phyloP scores from a whole-genome alignment of 2,888 invertebrate genomes.

The Deilephila elpenor region DNA sequence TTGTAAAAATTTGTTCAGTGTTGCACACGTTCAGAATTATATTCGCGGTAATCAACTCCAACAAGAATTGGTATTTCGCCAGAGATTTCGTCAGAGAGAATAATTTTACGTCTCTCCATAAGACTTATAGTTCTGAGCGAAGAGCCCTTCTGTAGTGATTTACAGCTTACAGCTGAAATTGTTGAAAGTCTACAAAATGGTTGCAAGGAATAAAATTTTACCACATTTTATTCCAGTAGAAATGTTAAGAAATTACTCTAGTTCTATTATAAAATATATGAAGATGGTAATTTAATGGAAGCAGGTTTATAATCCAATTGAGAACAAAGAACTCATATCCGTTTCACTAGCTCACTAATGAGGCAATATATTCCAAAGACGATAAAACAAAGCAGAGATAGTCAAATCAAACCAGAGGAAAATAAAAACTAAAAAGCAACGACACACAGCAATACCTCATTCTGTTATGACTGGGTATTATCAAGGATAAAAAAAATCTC shows the following conservation, averaged over 20 bases:
- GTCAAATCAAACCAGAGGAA: background rate
- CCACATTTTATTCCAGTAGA: background rate
- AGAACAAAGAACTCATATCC: background rate
- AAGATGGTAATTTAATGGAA: background rate
- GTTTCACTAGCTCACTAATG: background rate
- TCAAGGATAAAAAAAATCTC: conserved; percentile 19
- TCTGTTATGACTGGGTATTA: conserved; percentile 8
- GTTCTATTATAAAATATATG: no score
- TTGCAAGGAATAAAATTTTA: conserved; percentile 4
- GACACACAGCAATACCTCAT: background rate
- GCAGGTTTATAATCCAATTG: background rate
- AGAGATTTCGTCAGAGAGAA: background rate
- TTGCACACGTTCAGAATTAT: background rate
- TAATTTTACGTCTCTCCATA: conserved; percentile 19
- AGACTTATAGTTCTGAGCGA: conserved; percentile 4
- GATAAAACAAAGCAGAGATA: background rate
- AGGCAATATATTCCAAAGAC: background rate
- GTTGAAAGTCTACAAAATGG: conserved; percentile 7
- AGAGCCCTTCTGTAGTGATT: conserved; percentile 17
- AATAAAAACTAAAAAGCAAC: conserved; percentile 1
- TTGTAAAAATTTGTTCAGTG: background rate
- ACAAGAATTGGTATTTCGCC: conserved; percentile 1
- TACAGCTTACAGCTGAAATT: conserved; percentile 5
- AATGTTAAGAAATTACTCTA: background rate
- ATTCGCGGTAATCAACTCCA: background rate